Evolutionary conservation across 2,888 invertebrate species (phyloP), one percentile per base, ranked within the genome.

Genomic region (Lacanobia oleracea): DNA sequence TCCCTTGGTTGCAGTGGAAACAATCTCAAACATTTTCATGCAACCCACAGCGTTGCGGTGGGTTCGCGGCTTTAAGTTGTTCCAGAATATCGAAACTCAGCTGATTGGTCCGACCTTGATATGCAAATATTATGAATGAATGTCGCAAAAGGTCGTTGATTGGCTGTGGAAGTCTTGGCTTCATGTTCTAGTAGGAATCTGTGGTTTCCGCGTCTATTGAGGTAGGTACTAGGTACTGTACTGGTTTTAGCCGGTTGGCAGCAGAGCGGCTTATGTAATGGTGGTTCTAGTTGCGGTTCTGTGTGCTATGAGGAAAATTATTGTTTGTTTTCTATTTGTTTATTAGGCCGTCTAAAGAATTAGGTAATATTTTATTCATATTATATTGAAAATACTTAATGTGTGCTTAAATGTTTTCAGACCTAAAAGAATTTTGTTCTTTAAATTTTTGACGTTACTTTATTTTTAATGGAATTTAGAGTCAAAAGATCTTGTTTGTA

Each of bases 81-180:
- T 73, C 21, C 37, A 67, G 63, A 65, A 60, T 53, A 45, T n/a
- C 23, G n/a, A 57, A 68, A 82, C 54, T 63, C 14, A 43, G 9
- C 23, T 23, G 12, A 60, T 75, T 51, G 23, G 5, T 33, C n/a
- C 43, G 48, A 54, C 81, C 75, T 78, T 81, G 63, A 50, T 37
- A n/a, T 23, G n/a, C 45, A 1, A 43, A 53, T 72, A 59, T 61
- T 62, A 21, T 59, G 40, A 61, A 40, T 78, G 43, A 40, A 4
- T 48, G 61, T 53, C 23, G 18, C 48, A 79, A 72, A 71, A 33
- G 27, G 45, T 57, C 21, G 5, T 23, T n/a, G 21, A 53, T 51
- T 71, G 12, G 1, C 2, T 51, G 37, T 57, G 18, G 18, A 23
- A 33, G 0, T 27, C 9, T 50, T 33, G 21, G 33, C 37, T 43